These are phyloP conservation scores for Urechis unicinctus DNA, from an alignment of 2,888 invertebrate species.

Conservation along the genomic window DNA sequence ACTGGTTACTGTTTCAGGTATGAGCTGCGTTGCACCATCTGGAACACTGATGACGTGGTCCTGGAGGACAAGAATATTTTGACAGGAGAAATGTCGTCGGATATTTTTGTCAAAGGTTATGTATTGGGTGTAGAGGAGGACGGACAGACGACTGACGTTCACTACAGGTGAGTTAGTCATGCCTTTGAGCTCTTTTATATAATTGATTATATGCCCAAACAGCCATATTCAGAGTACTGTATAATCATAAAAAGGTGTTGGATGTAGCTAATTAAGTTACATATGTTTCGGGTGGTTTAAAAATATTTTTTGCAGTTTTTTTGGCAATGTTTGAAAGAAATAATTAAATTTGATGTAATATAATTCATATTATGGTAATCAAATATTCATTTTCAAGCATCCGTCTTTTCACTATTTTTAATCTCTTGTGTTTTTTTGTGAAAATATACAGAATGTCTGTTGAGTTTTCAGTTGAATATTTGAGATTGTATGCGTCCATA, in stretches of 20 bases:
- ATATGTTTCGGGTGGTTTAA: no score
- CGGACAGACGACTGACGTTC: slow-evolving; percentile 28
- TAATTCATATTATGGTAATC: no score
- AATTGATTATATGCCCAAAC: no score
- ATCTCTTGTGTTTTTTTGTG: no score
- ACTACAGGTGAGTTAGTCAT: slow-evolving; percentile 24
- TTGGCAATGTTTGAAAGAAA: no score
- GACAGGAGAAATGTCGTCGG: slow-evolving; percentile 82
- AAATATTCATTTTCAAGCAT: no score
- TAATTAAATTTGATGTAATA: no score
- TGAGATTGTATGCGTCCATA: slow-evolving; percentile 11
- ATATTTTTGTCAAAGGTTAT: slow-evolving; percentile 79
- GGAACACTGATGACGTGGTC: slow-evolving; percentile 85
- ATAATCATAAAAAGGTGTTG: no score
- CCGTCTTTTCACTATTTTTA: no score
- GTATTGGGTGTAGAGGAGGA: slow-evolving; percentile 25
- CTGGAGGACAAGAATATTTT: slow-evolving; percentile 79
- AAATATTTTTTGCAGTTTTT: no score
- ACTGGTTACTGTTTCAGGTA: slow-evolving; percentile 51
- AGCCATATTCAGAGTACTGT: no score
- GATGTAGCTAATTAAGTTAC: no score
- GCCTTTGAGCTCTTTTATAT: not conserved
- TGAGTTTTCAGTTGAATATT: not conserved
- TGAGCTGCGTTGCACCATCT: slow-evolving; percentile 75
- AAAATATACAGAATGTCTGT: not conserved